A percentile compares a stretch with the other conserved stretches of the same genome.
phyloP scores from a whole-genome alignment of 2,888 invertebrate species.

The Cataglyphis cursor region DNA sequence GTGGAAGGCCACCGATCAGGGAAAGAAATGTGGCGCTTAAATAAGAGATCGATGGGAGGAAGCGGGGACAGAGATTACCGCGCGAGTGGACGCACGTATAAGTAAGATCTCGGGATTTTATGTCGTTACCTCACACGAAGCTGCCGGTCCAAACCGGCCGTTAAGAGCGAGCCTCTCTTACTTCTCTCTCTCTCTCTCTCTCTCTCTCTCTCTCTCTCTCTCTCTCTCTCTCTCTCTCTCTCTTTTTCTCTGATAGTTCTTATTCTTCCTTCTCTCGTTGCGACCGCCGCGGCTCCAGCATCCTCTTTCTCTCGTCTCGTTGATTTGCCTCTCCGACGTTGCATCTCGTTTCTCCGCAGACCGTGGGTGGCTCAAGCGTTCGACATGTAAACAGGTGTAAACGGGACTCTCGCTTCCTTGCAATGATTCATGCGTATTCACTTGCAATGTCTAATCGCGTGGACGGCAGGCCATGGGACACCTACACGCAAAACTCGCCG shows the following conservation, averaged over 20 bases:
- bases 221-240: not conserved
- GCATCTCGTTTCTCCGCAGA: constrained; percentile 37
- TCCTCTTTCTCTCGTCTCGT: not conserved
- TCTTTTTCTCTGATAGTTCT: not conserved
- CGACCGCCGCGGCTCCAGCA: not conserved
- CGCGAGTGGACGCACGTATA: constrained; percentile 73
- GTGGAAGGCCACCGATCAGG: constrained; percentile 64
- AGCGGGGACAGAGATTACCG: constrained; percentile 65
- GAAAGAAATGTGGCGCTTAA: constrained; percentile 79
- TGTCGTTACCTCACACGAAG: constrained; percentile 85
- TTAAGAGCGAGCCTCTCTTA: constrained; percentile 65
- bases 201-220: not conserved
- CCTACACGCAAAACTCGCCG: not conserved
- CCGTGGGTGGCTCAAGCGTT: constrained; percentile 74
- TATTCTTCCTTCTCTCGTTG: constrained; percentile 29
- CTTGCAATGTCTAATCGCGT: constrained; percentile 71
- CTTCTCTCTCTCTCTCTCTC: constrained; percentile 6
- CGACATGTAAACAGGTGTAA: constrained; percentile 80
- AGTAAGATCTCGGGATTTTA: constrained; percentile 83
- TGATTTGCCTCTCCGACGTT: constrained; percentile 32
- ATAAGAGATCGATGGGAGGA: constrained; percentile 64
- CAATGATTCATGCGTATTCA: constrained; percentile 77
- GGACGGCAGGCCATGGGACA: constrained; percentile 24
- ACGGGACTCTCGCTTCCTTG: constrained; percentile 60
- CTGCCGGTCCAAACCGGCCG: constrained; percentile 71